These are phyloP conservation scores for Propithecus perrieri DNA, from an alignment of 2,797 vertebrate species.

Conservation along the genomic window DNA sequence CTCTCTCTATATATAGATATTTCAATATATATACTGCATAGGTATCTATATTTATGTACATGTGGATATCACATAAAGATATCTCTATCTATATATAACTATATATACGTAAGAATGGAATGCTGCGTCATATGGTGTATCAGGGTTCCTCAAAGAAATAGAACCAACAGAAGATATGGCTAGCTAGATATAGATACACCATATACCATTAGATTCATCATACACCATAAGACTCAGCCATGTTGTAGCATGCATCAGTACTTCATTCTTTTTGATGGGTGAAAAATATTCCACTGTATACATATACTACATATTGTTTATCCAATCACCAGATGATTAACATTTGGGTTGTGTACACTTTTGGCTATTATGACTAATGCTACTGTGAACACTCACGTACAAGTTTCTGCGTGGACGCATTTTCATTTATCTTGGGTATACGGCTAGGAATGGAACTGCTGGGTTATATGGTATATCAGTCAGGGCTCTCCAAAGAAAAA, in stretches of 20 bases:
- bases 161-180: background rate
- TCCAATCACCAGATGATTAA: background rate
- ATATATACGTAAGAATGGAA: background rate
- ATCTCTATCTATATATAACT: background rate
- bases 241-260: background rate
- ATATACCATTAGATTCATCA: background rate
- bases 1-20: background rate
- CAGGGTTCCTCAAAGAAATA: background rate
- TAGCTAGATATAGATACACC: background rate
- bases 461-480: background rate
- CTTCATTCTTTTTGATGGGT: background rate
- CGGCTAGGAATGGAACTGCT: background rate
- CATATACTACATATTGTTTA: background rate
- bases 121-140: background rate
- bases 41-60: background rate
- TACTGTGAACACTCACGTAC: background rate
- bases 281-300: background rate
- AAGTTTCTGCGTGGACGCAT: background rate
- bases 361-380: background rate
- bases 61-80: too few species aligned
- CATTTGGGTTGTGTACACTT: background rate
- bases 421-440: background rate
- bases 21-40: background rate
- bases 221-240: background rate
- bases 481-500: background rate